Base-by-base conservation (phyloP, 2,797 vertebrate species). In the Neosilurus hyrtlii region DNA sequence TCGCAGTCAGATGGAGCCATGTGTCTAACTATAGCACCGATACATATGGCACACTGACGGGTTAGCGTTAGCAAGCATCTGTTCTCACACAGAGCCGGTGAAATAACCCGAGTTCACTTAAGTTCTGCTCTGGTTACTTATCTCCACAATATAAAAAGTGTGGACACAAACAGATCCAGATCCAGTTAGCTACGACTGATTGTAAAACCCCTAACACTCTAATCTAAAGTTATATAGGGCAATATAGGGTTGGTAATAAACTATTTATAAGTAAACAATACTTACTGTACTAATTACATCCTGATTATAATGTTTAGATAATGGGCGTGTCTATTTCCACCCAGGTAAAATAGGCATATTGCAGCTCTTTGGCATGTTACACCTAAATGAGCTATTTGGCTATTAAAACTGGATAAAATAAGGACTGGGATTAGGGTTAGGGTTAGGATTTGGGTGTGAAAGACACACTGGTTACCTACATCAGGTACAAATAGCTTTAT, bases 1-100 rank as follows among this genome's bases (percentile, higher is more conserved):
- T 54, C 54, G 30, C 67, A 83, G 82, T 49, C 77, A 84, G 77
- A 84, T 84, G 83, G 70, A 63, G 61, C 51, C 18, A 14, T 15
- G 68, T 11, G 16, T 80, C 77, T 79, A 84, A 84, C 76, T 62
- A 73, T 66, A 82, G 61, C 49, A 51, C 52, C 43, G 74, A 63
- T 63, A 73, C 73, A 82, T 85, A 78, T 73, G 77, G 59, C 61
- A 54, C 43, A 2, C n/a, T 52, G 76, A 79, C 24, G 3, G 14
- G 15, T 54, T 79, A 66, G 76, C 43, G 2, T 52, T 66, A 65
- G 76, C 16, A 52, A 79, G 49, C 76, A 66, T 79, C 76, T 79
- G 76, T 61, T 65, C 24, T 52, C 24, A 43, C 24, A 52, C 52
- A 11, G 56, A 51, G 35, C 54, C 63, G 24, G 11, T 20, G 4